Conservation (phyloP, 37 sponge, comb jelly and placozoan genomes). For the Haliclona indistincta region DNA sequence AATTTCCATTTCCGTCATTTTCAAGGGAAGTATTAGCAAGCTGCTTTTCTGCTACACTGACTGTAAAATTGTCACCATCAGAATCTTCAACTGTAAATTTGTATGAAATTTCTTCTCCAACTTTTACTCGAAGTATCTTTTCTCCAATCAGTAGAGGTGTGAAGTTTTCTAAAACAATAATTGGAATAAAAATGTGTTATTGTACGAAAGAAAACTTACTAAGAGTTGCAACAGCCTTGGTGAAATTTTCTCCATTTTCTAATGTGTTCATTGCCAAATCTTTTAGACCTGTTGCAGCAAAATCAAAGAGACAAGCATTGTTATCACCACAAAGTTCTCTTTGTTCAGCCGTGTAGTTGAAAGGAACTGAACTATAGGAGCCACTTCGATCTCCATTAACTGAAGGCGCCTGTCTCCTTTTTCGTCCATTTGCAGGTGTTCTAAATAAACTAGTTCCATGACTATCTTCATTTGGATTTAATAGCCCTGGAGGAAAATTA, state of each 20-base stretch:
- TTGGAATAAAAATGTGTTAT: too few species aligned
- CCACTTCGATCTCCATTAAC: too few species aligned
- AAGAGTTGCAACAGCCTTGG: background rate
- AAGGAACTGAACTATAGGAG: too few species aligned
- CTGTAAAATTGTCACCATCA: slow-evolving; percentile 2
- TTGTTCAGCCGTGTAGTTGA: too few species aligned
- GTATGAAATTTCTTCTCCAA: background rate
- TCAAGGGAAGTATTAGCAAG: slow-evolving; percentile 6
- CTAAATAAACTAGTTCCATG: too few species aligned
- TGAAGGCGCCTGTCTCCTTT: too few species aligned
- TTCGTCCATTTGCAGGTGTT: too few species aligned
- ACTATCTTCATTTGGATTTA: too few species aligned
- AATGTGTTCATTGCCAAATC: slow-evolving; percentile 2
- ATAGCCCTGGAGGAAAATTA: too few species aligned
- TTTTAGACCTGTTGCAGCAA: background rate
- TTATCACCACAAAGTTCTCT: slow-evolving; percentile 10
- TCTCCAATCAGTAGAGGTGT: slow-evolving; percentile 20
- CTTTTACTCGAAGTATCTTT: background rate
- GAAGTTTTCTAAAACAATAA: slow-evolving; percentile 24
- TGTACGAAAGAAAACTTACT: too few species aligned
- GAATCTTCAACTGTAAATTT: slow-evolving; percentile 13
- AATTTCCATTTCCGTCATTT: background rate
- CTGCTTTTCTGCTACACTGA: slow-evolving; percentile 3
- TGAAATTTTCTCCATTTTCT: background rate
- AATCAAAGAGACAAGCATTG: slow-evolving; percentile 4